Evolutionary conservation across 2,888 invertebrate genomes (phyloP), one percentile per base, ranked within the genome.

Genomic region (Scaptomyza tumidula): DNA sequence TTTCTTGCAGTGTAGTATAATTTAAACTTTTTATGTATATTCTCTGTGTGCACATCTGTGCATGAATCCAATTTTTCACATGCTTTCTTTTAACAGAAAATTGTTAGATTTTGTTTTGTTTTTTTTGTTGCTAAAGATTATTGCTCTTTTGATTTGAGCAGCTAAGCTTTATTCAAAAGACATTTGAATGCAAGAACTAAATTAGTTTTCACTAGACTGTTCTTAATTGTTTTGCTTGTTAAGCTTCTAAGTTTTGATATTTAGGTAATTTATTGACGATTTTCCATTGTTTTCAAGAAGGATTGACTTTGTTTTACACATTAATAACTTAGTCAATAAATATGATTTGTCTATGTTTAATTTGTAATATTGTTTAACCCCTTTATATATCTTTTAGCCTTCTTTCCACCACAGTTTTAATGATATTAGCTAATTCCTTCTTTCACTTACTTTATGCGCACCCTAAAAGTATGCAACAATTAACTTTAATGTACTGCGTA

Each of bases 61-160:
- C 52, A 75, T 80, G 54, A 70, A 71, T 75, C 61, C 72, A 57
- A 68, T 71, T 84, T 88, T 88, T 88, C 88, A 75, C 86, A 86
- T 81, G 87, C 72, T 79, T 53, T 68, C 74, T 77, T 71, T 77
- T 53, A 61, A 63, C 16, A 14, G 27, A 53, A n/a, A 10, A 6
- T 16, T 24, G n/a, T 29, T 46, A 14, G n/a, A 7, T n/a, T 71
- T 53, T 44, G 13, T 45, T 31, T 33, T 33, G 10, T 29, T 6
- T 45, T 31, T 33, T 33, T 33, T 29, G 29, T 29, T 29, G 43
- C n/a, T 6, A 6, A 43, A 33, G 59, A 53, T 48, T 56, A 37
- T 48, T 16, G 41, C 31, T 29, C 29, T n/a, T 24, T 14, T n/a
- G 24, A 13, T 33, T 33, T 52, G 7, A 53, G 46, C 33, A 39